Base-by-base conservation (phyloP, 2,888 invertebrate genomes). In the Notodonta dromedarius region DNA sequence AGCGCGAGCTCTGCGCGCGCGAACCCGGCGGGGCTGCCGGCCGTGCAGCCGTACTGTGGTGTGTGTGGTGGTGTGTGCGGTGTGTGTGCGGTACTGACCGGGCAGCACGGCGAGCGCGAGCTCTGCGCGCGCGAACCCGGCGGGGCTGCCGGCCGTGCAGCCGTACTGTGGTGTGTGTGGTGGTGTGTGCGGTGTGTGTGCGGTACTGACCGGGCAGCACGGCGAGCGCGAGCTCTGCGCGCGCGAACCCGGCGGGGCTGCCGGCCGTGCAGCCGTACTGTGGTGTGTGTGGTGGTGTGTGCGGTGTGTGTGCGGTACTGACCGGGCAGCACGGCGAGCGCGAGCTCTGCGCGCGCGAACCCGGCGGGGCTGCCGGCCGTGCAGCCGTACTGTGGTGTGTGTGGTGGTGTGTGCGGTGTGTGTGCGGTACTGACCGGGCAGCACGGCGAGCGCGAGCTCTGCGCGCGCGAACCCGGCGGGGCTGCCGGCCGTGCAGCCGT, bases 291-390 rank as follows among this genome's bases (percentile, higher is more conserved):
- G 7, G 13, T 48, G 48, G 6, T 48, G 4, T 7, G 1, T 48
- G 11, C 4, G 1, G 48, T 48, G n/a, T 46, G 2, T n/a, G n/a
- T n/a, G 14, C 24, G 24, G 24, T 24, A 50, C 93, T 91, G 92
- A 97, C 98, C 95, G 71, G 89, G 83, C 84, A 96, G 95, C 3
- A 98, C 98, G 59, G 96, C 88, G 0, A 99, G 94, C 56, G 95
- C 94, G 24, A 98, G 95, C 85, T 98, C 98, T 67, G 96, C 96
- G 51, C 98, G 91, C 70, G 96, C 97, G 39, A 98, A 91, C 0
- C 98, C 99, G 0, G 98, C 98, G 71, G 97, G 97, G 84, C 98
- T 99, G 60, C 98, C 98, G n/a, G 98, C 98, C 0, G 97, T 98
- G 83, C 99, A 99, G 0, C 98, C 98, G 87, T 98, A 99, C 66